These are phyloP conservation scores for Rhinichthys osculus DNA, from an alignment of 2,797 vertebrate species.

Conservation along the genomic window DNA sequence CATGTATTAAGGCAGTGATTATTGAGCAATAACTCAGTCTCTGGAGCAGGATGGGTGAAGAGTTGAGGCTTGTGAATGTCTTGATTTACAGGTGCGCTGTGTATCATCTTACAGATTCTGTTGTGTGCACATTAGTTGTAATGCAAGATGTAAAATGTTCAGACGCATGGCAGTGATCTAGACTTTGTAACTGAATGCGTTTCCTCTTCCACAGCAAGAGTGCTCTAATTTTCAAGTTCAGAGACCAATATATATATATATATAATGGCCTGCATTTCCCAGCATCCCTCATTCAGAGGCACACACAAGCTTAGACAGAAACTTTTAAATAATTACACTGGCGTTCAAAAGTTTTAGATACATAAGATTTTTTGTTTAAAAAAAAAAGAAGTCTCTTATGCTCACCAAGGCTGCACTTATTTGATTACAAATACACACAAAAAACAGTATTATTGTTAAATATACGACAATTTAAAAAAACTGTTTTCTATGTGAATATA, in stretches of 20 bases:
- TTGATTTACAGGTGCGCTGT: conserved; percentile 52
- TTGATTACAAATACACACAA: no score
- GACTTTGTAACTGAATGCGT: conserved; percentile 58
- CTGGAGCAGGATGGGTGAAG: background rate
- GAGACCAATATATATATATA: background rate
- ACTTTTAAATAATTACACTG: background rate
- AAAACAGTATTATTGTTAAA: no score
- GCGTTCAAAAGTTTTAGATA: no score
- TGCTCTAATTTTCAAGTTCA: background rate
- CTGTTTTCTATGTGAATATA: no score
- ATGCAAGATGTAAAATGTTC: conserved; percentile 65
- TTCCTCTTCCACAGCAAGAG: conserved; percentile 48
- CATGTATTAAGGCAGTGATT: background rate
- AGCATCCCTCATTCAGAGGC: background rate
- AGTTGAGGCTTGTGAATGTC: conserved; percentile 1
- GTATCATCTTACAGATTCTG: conserved; percentile 73
- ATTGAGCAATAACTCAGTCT: background rate
- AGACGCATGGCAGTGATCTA: conserved; percentile 60
- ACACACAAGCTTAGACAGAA: background rate
- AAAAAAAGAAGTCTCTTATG: no score
- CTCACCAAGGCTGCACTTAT: no score
- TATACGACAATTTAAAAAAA: no score
- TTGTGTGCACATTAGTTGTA: conserved; percentile 66
- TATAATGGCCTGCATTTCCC: background rate
- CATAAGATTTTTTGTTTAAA: no score